These are phyloP conservation scores for Drosophila lacicola DNA, from an alignment of 2,888 invertebrate species.

Conservation along the genomic window DNA sequence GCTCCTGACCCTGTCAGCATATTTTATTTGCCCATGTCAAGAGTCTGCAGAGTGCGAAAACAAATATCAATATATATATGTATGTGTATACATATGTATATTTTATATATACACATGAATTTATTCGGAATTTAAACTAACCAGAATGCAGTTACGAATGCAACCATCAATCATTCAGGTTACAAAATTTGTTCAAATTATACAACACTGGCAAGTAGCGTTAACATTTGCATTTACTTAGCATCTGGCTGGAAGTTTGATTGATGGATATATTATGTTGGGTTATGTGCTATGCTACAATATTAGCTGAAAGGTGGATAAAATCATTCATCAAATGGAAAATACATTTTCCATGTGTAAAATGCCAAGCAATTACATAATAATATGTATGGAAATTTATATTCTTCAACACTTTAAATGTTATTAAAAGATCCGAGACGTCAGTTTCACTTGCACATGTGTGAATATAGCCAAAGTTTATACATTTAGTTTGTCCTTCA, in stretches of 20 bases:
- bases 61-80: slow-evolving; percentile 49
- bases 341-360: no score
- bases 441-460: no score
- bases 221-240: slow-evolving; percentile 22
- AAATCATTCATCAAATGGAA: background rate
- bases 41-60: slow-evolving; percentile 65
- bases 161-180: slow-evolving; percentile 32
- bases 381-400: no score
- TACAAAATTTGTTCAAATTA: slow-evolving; percentile 20
- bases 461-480: no score
- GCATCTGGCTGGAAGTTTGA: slow-evolving; percentile 3
- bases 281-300: background rate
- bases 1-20: slow-evolving; percentile 46
- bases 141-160: slow-evolving; percentile 17
- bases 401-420: no score
- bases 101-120: background rate
- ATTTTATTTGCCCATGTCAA: slow-evolving; percentile 62
- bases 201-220: slow-evolving; percentile 11
- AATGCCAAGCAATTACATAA: no score
- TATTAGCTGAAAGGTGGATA: background rate
- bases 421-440: no score
- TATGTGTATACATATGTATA: background rate
- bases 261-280: slow-evolving; percentile 7
- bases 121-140: slow-evolving; percentile 13
- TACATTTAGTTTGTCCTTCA: no score